These are phyloP conservation scores for Leucophenga varia DNA, from an alignment of 1,140 invertebrate genomes.

Conservation along the genomic window DNA sequence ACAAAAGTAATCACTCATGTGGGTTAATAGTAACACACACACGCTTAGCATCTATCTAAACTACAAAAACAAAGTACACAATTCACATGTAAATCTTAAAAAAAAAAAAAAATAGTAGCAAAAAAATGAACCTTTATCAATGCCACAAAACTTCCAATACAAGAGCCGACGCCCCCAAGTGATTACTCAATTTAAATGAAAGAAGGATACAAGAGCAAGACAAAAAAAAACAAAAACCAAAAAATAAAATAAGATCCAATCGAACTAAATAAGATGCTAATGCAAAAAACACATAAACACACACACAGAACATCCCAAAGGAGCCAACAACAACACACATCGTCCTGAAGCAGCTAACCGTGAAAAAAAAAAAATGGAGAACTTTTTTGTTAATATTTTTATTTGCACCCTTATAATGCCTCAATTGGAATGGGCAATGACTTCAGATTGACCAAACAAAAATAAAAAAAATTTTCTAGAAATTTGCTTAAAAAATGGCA, in stretches of 20 bases:
- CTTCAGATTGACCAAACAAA: too few species aligned
- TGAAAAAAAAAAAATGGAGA: conserved; percentile 9
- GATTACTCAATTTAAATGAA: conserved; percentile 51
- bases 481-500: conserved; percentile 45
- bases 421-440: too few species aligned
- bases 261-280: conserved; percentile 4
- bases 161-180: conserved; percentile 26
- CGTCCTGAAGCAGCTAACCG: conserved; percentile 13
- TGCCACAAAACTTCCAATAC: conserved; percentile 3
- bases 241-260: background rate
- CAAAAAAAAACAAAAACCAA: conserved; percentile 12
- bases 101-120: too few species aligned
- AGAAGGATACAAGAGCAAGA: too few species aligned
- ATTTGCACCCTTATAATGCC: conserved; percentile 45
- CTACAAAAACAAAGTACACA: too few species aligned
- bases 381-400: conserved; percentile 38
- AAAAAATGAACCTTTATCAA: conserved; percentile 20
- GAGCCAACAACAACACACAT: too few species aligned
- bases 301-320: background rate
- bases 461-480: conserved; percentile 4
- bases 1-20: conserved; percentile 12
- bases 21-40: background rate
- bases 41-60: too few species aligned
- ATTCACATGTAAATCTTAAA: too few species aligned
- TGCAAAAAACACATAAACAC: too few species aligned